These are phyloP conservation scores for Bombyx mori DNA, from an alignment of 1,140 invertebrate genomes.

Conservation along the genomic window DNA sequence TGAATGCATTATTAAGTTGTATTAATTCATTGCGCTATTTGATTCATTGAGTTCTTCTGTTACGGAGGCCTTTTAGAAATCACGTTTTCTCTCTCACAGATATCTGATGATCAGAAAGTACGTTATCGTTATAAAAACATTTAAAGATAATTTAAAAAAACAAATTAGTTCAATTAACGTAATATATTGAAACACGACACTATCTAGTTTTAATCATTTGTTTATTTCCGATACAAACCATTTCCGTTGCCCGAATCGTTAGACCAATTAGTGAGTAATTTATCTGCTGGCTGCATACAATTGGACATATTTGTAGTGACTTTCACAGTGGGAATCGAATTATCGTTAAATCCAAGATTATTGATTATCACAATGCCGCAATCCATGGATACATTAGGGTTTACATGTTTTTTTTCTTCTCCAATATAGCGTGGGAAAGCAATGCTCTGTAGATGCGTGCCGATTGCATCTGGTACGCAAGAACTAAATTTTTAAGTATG, in stretches of 20 bases:
- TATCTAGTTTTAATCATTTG: too few relatives aligned
- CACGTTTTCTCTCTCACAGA: too few relatives aligned
- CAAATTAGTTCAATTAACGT: too few relatives aligned
- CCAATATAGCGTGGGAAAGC: conserved; percentile 46
- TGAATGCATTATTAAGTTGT: conserved; percentile 5
- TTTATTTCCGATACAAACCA: too few relatives aligned
- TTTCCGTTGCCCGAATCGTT: too few relatives aligned
- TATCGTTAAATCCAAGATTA: conserved; percentile 15
- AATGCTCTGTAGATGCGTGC: conserved; percentile 28
- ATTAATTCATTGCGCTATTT: neutral
- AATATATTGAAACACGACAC: too few relatives aligned
- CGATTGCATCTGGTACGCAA: conserved; percentile 30
- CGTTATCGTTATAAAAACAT: neutral
- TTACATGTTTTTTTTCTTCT: conserved; percentile 28
- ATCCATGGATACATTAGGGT: conserved; percentile 11
- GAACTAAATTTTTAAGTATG: conserved; percentile 37
- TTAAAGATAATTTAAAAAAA: too few relatives aligned
- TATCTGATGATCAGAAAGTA: too few relatives aligned
- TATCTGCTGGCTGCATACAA: too few relatives aligned
- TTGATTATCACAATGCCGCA: conserved; percentile 31
- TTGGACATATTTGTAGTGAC: too few relatives aligned
- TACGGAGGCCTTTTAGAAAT: neutral
- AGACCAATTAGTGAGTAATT: too few relatives aligned
- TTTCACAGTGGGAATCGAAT: too few relatives aligned
- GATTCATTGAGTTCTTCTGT: neutral